phyloP scores from a whole-genome alignment of 2,797 vertebrate species.

The Galagoides demidoff region DNA sequence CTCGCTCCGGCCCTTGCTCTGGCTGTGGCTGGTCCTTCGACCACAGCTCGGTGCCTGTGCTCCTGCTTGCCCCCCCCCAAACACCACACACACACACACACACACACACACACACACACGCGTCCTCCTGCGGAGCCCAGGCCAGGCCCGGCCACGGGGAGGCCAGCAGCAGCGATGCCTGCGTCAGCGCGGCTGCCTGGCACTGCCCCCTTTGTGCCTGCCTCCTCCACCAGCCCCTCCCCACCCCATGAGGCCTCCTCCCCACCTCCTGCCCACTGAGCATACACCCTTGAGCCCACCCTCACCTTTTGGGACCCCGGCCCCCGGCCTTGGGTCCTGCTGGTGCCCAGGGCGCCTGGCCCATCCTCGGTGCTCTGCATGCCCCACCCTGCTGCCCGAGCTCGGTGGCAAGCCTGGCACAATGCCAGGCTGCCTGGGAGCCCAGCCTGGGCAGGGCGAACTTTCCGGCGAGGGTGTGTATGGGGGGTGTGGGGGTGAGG shows the following conservation, averaged over 20 bases:
- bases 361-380: slow-evolving; percentile 70
- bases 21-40: neutral
- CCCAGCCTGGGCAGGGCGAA: slow-evolving; percentile 74
- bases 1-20: slow-evolving; percentile 28
- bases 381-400: slow-evolving; percentile 78
- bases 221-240: neutral
- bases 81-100: too few relatives aligned
- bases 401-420: slow-evolving; percentile 77
- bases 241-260: slow-evolving; percentile 22
- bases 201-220: slow-evolving; percentile 76
- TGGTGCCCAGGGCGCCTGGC: slow-evolving; percentile 73
- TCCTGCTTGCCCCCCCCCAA: neutral
- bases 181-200: slow-evolving; percentile 57
- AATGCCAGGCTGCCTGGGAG: slow-evolving; percentile 78
- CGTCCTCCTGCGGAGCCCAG: neutral
- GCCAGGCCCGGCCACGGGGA: neutral
- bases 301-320: slow-evolving; percentile 75
- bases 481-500: slow-evolving; percentile 33
- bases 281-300: slow-evolving; percentile 56
- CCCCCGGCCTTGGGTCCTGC: slow-evolving; percentile 65
- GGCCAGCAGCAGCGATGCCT: neutral
- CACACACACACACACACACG: too few relatives aligned
- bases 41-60: neutral
- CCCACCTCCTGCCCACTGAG: neutral
- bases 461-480: slow-evolving; percentile 67